Conservation (phyloP, 2,797 vertebrate species). For the Mus spretus region DNA sequence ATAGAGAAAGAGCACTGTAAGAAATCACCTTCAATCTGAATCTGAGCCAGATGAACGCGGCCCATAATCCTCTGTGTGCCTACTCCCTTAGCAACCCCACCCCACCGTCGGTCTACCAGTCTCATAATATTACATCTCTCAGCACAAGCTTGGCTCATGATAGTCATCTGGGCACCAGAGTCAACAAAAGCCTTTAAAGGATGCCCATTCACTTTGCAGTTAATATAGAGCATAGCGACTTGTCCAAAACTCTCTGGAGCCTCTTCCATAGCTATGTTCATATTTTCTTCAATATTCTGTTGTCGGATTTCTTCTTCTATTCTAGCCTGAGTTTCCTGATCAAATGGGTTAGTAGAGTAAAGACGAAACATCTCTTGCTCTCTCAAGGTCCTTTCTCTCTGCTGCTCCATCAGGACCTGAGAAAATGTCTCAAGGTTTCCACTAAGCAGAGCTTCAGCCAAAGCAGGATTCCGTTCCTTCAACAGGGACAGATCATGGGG, state of each 20-base stretch:
- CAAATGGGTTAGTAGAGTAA: constrained; percentile 95
- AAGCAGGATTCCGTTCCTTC: constrained; percentile 95
- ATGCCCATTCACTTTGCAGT: constrained; percentile 98
- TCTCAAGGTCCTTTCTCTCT: constrained; percentile 93
- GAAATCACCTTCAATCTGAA: constrained; percentile 99
- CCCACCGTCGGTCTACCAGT: constrained; percentile 97
- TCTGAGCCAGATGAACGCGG: constrained; percentile 97
- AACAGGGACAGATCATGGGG: constrained; percentile 97
- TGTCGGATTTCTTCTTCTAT: constrained; percentile 99
- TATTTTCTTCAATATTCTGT: constrained; percentile 99
- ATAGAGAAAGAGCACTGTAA: constrained; percentile 98
- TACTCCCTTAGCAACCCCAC: constrained; percentile 98
- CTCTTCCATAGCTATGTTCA: constrained; percentile 99
- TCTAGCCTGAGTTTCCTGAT: constrained; percentile 97
- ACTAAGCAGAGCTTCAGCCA: constrained; percentile 96
- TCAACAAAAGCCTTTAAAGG: constrained; percentile 99
- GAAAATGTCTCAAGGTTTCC: constrained; percentile 96
- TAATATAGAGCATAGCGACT: constrained; percentile 99
- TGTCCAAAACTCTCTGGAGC: constrained; percentile 99
- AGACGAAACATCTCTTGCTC: constrained; percentile 96
- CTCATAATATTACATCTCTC: constrained; percentile 98
- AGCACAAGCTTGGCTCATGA: constrained; percentile 98
- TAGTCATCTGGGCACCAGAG: constrained; percentile 99
- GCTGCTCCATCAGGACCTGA: constrained; percentile 95
- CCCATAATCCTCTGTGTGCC: constrained; percentile 98